Conservation (phyloP, 1,140 invertebrate species). For the Phocides pigmalion region DNA sequence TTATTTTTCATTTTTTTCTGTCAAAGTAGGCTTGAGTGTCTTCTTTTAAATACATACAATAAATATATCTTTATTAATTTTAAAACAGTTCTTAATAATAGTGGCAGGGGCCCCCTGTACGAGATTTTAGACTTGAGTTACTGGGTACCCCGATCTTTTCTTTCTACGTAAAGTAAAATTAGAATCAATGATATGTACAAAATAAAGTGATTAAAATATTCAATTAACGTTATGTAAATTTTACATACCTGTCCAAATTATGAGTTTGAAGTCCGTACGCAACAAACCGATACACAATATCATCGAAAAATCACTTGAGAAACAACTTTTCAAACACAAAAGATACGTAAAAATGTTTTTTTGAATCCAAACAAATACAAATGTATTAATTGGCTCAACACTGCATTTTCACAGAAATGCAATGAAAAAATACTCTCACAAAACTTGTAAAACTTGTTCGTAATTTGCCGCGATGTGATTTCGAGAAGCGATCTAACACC, state of each 20-base stretch:
- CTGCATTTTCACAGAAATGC: constrained; percentile 24
- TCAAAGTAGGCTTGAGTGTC: too few relatives aligned
- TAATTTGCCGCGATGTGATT: constrained; percentile 36
- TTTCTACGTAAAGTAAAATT: too few relatives aligned
- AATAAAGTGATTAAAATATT: too few relatives aligned
- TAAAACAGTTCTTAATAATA: too few relatives aligned
- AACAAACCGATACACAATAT: background rate
- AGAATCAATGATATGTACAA: too few relatives aligned
- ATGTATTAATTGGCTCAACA: background rate
- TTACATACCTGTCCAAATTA: constrained; percentile 22
- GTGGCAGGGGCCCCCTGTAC: too few relatives aligned
- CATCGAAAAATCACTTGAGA: constrained; percentile 23
- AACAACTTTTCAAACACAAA: background rate
- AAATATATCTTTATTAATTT: too few relatives aligned
- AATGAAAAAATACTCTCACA: constrained; percentile 28
- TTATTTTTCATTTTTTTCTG: too few relatives aligned
- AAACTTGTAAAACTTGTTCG: constrained; percentile 33
- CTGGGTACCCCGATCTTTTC: too few relatives aligned
- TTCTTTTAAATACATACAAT: too few relatives aligned
- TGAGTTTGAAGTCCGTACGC: background rate
- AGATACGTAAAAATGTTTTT: background rate
- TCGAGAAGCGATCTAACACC: constrained; percentile 2
- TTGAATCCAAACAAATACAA: constrained; percentile 1
- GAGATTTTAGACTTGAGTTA: too few relatives aligned
- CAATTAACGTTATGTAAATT: background rate